Evolutionary conservation across 2,113 vertebrate genomes (phyloP), one percentile per base, ranked within the genome.

Genomic region (Psittacara wagleri): DNA sequence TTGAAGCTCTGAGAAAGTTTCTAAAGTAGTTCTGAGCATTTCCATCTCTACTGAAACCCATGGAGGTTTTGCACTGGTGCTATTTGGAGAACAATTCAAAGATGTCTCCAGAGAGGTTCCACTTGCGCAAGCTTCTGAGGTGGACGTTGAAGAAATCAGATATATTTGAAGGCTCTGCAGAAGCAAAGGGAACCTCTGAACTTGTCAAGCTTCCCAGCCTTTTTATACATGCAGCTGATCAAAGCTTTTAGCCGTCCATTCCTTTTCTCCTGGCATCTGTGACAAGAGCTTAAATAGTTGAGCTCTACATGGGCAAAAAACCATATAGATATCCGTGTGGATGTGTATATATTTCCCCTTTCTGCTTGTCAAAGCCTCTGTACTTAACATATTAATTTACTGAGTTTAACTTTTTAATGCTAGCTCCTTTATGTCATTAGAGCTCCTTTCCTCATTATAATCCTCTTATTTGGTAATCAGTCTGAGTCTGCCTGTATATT

Each of bases 401-500:
- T 16, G n/a, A 95, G 80, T 96, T 94, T 90, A 94, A 92, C 94
- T 96, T 96, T 73, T 84, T 95, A 94, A 95, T 96, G 67, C 83
- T 79, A 88, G 22, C 51, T 68, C n/a, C 75, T 95, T 92, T 81
- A 93, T 96, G 90, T 79, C 80, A 93, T 96, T 94, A 96, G 74
- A 82, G 41, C 54, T 85, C 25, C 33, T 37, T 93, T 96, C 83
- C 72, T 66, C 68, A 48, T 74, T 35, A 41, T 96, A 97, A 97
- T 96, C 96, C 78, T 96, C 96, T 96, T 97, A 97, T 89, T 97
- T 94, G 41, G 62, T 92, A 94, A 94, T 96, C 96, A 89, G 91
- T 87, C 95, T 69, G 74, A 96, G 86, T 76, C 91, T 94, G 90
- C 28, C 88, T 91, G 51, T 66, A 69, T 62, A 82, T 92, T 88